Conservation (phyloP, 2,797 vertebrate genomes). For the Pangasius djambal region DNA sequence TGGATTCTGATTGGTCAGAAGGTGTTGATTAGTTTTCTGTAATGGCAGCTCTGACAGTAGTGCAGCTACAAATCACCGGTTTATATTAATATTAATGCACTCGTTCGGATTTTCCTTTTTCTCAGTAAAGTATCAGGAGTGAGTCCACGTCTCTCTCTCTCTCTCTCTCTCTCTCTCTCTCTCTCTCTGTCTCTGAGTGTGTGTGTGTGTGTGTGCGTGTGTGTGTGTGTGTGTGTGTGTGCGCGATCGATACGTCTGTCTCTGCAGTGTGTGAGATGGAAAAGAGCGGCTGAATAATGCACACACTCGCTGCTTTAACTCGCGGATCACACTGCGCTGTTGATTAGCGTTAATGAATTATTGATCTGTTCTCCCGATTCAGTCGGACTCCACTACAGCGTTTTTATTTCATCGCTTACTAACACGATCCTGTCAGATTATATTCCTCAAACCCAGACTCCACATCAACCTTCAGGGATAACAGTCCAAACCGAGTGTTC, state of each 20-base stretch:
- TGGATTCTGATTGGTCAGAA: not conserved
- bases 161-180: no score
- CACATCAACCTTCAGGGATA: not conserved
- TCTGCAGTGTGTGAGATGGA: slow-evolving; percentile 13
- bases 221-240: slow-evolving; percentile 9
- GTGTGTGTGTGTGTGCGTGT: not conserved
- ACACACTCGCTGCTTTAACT: not conserved
- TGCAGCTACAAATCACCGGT: not conserved
- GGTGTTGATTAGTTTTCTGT: not conserved
- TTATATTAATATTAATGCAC: not conserved
- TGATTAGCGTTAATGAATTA: slow-evolving; percentile 26
- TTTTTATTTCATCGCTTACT: not conserved
- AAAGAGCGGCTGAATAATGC: slow-evolving; percentile 26
- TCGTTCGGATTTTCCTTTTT: not conserved
- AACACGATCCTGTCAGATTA: not conserved
- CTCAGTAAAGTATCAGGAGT: not conserved
- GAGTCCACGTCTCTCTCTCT: no score
- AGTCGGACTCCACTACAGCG: not conserved
- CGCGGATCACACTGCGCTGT: not conserved
- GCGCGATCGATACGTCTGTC: not conserved
- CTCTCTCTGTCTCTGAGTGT: no score
- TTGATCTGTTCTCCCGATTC: not conserved
- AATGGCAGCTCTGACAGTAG: not conserved
- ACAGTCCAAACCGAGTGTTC: not conserved
- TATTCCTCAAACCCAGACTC: not conserved